Percentiles rank a stretch among this genome's conserved stretches.
Conservation (phyloP, 1,140 invertebrate species). For the Parasteatoda tepidariorum region DNA sequence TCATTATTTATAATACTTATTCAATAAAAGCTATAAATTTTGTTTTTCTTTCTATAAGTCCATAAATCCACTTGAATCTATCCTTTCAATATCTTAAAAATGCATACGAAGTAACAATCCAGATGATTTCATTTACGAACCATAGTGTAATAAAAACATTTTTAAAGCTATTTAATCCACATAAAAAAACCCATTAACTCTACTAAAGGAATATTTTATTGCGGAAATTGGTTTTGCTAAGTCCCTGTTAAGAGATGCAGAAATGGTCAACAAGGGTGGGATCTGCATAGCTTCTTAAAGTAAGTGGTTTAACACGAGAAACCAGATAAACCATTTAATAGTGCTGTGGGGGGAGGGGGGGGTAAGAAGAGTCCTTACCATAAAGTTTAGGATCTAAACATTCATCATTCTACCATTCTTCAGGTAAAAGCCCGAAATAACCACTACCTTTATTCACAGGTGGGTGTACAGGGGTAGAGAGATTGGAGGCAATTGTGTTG, state of each 20-base stretch:
- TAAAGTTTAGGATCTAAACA: slow-evolving; percentile 9
- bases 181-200: too few species aligned
- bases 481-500: background rate
- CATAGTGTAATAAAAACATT: too few species aligned
- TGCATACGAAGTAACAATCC: too few species aligned
- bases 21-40: too few species aligned
- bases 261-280: slow-evolving; percentile 1
- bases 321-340: slow-evolving; percentile 54
- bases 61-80: too few species aligned
- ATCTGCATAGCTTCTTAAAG: background rate
- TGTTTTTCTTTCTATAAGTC: too few species aligned
- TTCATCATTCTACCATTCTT: background rate
- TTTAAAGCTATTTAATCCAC: too few species aligned
- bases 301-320: slow-evolving; percentile 53
- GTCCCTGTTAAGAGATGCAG: background rate
- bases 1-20: too few species aligned
- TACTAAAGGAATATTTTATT: background rate
- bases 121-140: too few species aligned
- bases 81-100: too few species aligned
- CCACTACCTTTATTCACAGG: background rate
- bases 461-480: background rate
- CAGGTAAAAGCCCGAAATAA: slow-evolving; percentile 15
- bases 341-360: background rate
- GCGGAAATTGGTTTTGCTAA: background rate
- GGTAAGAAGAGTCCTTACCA: background rate